These are phyloP conservation scores for Diachasmimorpha longicaudata DNA, from an alignment of 1,140 invertebrate genomes.

Conservation along the genomic window DNA sequence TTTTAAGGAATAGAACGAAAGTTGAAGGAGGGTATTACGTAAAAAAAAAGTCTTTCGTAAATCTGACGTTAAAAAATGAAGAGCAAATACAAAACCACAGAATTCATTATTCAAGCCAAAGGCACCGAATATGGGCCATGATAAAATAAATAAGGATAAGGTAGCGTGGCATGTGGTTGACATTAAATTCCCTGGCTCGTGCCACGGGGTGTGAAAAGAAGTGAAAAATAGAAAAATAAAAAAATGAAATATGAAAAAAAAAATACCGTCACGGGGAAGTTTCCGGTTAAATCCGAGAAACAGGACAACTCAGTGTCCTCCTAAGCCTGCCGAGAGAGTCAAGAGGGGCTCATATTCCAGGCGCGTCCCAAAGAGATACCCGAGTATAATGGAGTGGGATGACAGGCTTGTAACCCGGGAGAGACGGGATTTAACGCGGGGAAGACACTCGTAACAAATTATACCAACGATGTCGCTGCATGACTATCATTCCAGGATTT, in stretches of 20 bases:
- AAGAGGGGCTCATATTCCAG: conserved; percentile 37
- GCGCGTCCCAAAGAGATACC: conserved; percentile 40
- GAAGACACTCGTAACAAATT: conserved; percentile 16
- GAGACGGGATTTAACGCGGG: conserved; percentile 13
- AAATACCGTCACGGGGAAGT: conserved; percentile 32
- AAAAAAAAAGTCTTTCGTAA: too few relatives aligned
- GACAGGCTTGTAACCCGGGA: conserved; percentile 14
- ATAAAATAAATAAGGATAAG: too few relatives aligned
- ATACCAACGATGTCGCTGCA: conserved; percentile 7
- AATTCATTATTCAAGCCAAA: too few relatives aligned
- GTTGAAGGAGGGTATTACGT: too few relatives aligned
- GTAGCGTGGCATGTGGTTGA: neutral
- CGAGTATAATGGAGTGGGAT: conserved; percentile 23
- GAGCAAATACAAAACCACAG: too few relatives aligned
- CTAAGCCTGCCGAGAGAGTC: conserved; percentile 17
- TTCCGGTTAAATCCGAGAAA: conserved; percentile 38
- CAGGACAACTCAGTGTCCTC: conserved; percentile 19
- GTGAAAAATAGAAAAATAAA: neutral
- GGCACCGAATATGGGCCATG: too few relatives aligned
- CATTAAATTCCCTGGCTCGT: conserved; percentile 26
- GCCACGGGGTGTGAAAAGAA: neutral
- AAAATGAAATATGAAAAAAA: conserved; percentile 13
- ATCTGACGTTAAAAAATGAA: too few relatives aligned
- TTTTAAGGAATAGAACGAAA: too few relatives aligned
- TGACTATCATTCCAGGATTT: conserved; percentile 15